Base-by-base conservation (phyloP, 2,888 invertebrate species). In the Dichetophora obliterata region DNA sequence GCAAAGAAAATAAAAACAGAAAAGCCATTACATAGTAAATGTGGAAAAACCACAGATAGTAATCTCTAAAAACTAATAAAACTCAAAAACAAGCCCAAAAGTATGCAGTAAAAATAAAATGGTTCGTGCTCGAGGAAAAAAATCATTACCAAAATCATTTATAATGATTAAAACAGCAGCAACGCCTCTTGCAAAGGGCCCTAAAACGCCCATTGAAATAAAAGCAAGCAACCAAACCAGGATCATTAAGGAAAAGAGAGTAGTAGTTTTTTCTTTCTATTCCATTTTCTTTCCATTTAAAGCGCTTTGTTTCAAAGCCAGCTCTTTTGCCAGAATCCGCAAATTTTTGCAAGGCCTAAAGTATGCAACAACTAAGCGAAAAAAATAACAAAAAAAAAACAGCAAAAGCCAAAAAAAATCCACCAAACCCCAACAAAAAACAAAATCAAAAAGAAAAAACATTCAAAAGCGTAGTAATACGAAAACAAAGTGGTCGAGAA, bases 381-480 rank as follows among this genome's bases (percentile, higher is more conserved):
- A n/a, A n/a, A n/a, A n/a, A n/a, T n/a, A 43, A 43, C 11, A 43
- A 5, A 37, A 37, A 3, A 37, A 1, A 43, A 43, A 14, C 43
- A 43, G 37, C 2, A 14, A 14, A 14, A 19, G 22, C 57, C 22
- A 22, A 8, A 19, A 22, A 22, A 57, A 5, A 57, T 1, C 22
- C 24, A 2, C 5, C 2, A 11, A 11, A 22, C 24, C 11, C 1
- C 16, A 57, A 19, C 24, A 57, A 24, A 24, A 59, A 82, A 82
- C 85, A 80, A 85, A 24, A 83, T 80, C 81, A 85, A 82, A 85
- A 82, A 79, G n/a, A 19, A 22, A 43, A 22, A 14, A n/a, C 43
- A 31, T 31, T 31, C 5, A 43, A 34, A 66, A 66, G 9, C 22
- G 11, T 6, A 66, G 48, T 22, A 14, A 43, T 3, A 24, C 22